Conservation (phyloP, 2,113 vertebrate species). For the Chamaea fasciata region DNA sequence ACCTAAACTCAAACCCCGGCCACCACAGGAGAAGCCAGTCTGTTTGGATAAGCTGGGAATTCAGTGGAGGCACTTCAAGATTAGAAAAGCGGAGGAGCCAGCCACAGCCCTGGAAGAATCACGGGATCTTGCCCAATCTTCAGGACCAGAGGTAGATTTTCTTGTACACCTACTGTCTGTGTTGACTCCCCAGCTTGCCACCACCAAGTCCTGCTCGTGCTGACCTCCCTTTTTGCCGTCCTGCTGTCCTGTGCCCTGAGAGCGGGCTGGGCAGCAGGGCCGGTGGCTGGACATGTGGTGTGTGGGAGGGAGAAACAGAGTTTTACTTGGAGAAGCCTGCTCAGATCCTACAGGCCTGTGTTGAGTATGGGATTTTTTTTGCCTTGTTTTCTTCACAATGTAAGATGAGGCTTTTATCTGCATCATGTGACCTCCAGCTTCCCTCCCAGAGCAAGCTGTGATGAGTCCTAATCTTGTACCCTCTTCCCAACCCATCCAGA, state of each 20-base stretch:
- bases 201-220: fast-evolving
- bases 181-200: not conserved
- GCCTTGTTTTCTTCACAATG: not conserved
- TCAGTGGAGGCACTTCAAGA: not conserved
- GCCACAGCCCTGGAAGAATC: fast-evolving
- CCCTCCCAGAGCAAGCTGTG: not conserved
- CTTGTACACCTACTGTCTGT: fast-evolving
- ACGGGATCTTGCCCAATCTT: not conserved
- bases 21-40: not conserved
- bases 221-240: not conserved
- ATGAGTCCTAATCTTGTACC: not conserved
- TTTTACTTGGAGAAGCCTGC: not conserved
- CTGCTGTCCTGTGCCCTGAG: not conserved
- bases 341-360: not conserved
- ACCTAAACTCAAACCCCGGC: not conserved
- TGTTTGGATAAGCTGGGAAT: fast-evolving
- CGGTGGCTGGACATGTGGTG: fast-evolving
- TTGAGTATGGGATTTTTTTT: not conserved
- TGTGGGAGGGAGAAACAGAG: not conserved
- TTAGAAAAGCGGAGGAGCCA: not conserved
- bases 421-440: not conserved
- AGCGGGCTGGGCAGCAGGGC: not conserved
- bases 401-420: not conserved
- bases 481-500: not conserved
- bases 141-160: not conserved